Evolutionary conservation across 2,113 vertebrate genomes (phyloP).

Genomic region (Phaethon lepturus): DNA sequence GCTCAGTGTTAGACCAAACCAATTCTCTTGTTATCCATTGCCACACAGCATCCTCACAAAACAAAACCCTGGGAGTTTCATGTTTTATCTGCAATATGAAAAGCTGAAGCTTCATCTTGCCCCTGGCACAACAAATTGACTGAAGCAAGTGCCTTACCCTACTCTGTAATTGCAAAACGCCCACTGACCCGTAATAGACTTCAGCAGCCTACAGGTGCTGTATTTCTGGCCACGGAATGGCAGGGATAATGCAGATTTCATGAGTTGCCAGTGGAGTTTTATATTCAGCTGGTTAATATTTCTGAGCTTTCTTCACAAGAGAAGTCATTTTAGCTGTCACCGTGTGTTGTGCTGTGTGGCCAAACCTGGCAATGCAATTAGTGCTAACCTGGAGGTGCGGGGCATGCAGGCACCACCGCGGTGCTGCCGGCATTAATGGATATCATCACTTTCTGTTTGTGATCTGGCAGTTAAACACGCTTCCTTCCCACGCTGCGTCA

Average conservation of each 20-base stretch:
- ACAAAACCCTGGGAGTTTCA: not conserved
- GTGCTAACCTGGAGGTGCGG: not conserved
- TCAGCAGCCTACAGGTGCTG: accelerated
- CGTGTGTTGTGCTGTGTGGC: accelerated
- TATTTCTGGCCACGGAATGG: not conserved
- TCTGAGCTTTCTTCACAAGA: not conserved
- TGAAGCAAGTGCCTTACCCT: not conserved
- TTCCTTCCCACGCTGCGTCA: not conserved
- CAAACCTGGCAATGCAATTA: not conserved
- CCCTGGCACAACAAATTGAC: not conserved
- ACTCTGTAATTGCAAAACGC: not conserved
- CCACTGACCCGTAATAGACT: not conserved
- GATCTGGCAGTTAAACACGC: not conserved
- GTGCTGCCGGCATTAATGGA: not conserved
- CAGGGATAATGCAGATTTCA: not conserved
- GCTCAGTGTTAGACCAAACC: not conserved
- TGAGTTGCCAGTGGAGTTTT: not conserved
- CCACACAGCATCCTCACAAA: not conserved
- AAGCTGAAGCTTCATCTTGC: not conserved
- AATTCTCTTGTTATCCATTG: not conserved
- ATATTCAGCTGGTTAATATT: not conserved
- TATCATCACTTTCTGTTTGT: not conserved
- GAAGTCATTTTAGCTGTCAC: not conserved
- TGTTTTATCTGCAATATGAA: not conserved
- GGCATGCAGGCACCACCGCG: accelerated